These are phyloP conservation scores for Pemphredon lugubris DNA, from an alignment of 2,888 invertebrate genomes.

Conservation along the genomic window DNA sequence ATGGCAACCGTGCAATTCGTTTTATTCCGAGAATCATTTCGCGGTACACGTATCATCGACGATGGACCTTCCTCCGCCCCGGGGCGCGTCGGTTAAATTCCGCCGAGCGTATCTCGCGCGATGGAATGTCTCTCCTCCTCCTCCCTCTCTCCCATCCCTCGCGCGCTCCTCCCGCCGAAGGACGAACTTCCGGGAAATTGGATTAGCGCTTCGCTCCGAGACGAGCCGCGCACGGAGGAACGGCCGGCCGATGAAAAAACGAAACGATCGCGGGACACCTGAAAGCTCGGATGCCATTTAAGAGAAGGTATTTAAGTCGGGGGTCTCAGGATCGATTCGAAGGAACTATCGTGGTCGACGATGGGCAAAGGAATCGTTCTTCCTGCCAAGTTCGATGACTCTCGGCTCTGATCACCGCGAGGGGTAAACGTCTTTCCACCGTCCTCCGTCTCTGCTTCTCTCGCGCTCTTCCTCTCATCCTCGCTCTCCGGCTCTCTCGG, in stretches of 20 bases:
- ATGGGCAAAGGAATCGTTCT: constrained; percentile 38
- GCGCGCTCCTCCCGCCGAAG: constrained; percentile 30
- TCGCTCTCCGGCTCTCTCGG: background rate
- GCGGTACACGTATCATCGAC: background rate
- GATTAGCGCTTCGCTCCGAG: constrained; percentile 43
- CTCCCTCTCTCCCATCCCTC: too few species aligned
- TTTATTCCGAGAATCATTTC: constrained; percentile 13
- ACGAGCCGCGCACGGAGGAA: too few species aligned
- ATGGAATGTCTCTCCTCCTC: constrained; percentile 49
- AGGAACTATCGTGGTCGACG: background rate
- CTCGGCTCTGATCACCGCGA: constrained; percentile 60
- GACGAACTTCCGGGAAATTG: constrained; percentile 47
- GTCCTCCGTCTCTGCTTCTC: constrained; percentile 1
- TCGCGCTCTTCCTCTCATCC: background rate
- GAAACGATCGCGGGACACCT: too few species aligned
- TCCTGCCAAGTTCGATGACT: constrained; percentile 71
- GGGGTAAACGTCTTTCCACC: constrained; percentile 40
- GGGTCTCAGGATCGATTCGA: background rate
- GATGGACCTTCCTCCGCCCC: constrained; percentile 26
- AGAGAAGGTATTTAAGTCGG: background rate
- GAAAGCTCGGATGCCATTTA: background rate
- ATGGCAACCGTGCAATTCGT: too few species aligned
- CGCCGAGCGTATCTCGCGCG: constrained; percentile 47
- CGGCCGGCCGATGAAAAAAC: too few species aligned
- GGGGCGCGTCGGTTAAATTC: constrained; percentile 42